These are phyloP conservation scores for Drosophila limbata DNA, from an alignment of 2,888 invertebrate species.

Conservation along the genomic window DNA sequence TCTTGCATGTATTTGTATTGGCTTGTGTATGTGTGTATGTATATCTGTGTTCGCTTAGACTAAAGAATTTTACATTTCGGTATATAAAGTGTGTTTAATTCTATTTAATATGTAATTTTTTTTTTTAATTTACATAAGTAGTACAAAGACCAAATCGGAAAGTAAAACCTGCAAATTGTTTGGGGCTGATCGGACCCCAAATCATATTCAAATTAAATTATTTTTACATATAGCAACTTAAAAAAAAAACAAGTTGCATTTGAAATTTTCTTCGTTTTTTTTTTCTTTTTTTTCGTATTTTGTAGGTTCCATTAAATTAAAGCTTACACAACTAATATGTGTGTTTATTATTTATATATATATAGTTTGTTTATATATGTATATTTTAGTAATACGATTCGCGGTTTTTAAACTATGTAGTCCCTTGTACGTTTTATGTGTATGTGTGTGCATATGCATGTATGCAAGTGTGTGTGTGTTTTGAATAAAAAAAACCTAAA, in stretches of 20 bases:
- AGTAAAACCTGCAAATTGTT: conserved; percentile 29
- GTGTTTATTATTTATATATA: conserved; percentile 40
- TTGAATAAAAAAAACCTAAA: conserved; percentile 57
- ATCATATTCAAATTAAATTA: conserved; percentile 39
- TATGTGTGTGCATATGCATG: conserved; percentile 29
- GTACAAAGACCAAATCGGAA: conserved; percentile 54
- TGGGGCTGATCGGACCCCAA: conserved; percentile 26
- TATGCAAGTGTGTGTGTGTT: conserved; percentile 25
- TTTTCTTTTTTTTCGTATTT: conserved; percentile 21
- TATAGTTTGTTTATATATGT: conserved; percentile 52
- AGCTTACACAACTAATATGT: conserved; percentile 50
- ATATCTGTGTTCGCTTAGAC: conserved; percentile 46
- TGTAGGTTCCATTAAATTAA: conserved; percentile 56
- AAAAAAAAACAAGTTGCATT: conserved; percentile 43
- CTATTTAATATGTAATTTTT: conserved; percentile 47
- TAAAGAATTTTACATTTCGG: conserved; percentile 70
- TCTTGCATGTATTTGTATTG: conserved; percentile 64
- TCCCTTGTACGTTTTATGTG: conserved; percentile 82
- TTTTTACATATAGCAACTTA: conserved; percentile 27
- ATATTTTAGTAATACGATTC: conserved; percentile 84
- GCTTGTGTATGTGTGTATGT: conserved; percentile 49
- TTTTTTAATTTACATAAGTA: conserved; percentile 48
- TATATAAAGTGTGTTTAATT: conserved; percentile 51
- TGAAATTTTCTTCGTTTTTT: conserved; percentile 25
- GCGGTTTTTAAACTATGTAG: conserved; percentile 82